Evolutionary conservation across 2,797 vertebrate genomes (phyloP), one percentile per base, ranked within the genome.

Genomic region (Cynodonichthys magdalenae): DNA sequence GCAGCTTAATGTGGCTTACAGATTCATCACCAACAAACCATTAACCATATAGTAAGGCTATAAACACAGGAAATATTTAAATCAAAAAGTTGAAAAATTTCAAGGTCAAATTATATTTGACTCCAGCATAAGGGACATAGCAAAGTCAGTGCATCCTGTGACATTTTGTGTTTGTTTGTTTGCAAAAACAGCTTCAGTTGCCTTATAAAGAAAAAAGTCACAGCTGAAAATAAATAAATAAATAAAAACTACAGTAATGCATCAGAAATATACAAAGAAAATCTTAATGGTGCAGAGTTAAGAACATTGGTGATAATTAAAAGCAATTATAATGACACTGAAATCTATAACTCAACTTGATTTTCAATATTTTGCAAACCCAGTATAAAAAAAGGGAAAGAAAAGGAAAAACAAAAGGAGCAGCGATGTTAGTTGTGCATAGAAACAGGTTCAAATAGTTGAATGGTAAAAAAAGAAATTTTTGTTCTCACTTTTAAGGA

Each of bases 191-290:
- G 9, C 6, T 48, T 73, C 15, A 73, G 47, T 2, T 14, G 34
- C 45, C 47, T 56, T 4, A 18, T 12, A 49, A 75, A 59, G 1
- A 74, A 29, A n/a, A 62, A 51, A 12, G 36, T 71, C 4, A 61
- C 46, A 24, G 63, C 46, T 55, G 6, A 52, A 41, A 74, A 69
- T n/a, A 54, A 27, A 67, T 24, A 3, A 2, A 24, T 24, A 6
- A 53, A 34, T 29, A 47, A 71, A 69, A 65, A 31, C 20, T 74
- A 66, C 36, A 73, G 24, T 61, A 70, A 67, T 73, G 67, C 68
- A 9, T 31, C 31, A 39, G 11, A 39, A 1, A 39, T 39, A 14
- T 39, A 39, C 36, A 39, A 39, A 39, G 7, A 24, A 2, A 12
- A 39, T 39, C 11, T 39, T 39, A 12, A 39, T 11, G 12, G 36